phyloP scores from a whole-genome alignment of 1,140 invertebrate genomes.

The Drosophila sp. region DNA sequence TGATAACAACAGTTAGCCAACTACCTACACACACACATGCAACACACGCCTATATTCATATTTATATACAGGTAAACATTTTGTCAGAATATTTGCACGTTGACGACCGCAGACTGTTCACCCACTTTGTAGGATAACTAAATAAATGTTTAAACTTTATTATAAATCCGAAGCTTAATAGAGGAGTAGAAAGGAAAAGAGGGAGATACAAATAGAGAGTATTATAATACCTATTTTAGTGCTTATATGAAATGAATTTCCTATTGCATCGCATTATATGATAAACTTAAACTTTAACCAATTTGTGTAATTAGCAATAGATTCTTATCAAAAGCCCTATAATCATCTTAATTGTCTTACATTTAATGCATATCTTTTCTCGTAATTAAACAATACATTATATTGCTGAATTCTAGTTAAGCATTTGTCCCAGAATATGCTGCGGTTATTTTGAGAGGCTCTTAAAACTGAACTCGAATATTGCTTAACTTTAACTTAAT shows the following conservation, averaged over 20 bases:
- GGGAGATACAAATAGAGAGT: too few species aligned
- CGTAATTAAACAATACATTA: slow-evolving; percentile 5
- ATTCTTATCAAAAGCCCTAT: background rate
- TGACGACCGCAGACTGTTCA: slow-evolving; percentile 35
- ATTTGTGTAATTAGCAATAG: background rate
- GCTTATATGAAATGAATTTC: background rate
- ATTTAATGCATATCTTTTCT: background rate
- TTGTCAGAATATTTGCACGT: slow-evolving; percentile 20
- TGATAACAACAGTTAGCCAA: slow-evolving; percentile 61
- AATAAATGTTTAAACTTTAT: slow-evolving; percentile 7
- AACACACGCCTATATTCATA: slow-evolving; percentile 5
- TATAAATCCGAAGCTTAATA: background rate
- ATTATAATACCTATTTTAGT: background rate
- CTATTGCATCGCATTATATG: background rate
- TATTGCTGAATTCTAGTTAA: background rate
- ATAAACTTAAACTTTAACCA: too few species aligned
- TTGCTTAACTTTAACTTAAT: slow-evolving; percentile 22
- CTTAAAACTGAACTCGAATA: background rate
- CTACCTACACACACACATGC: background rate
- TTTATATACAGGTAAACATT: slow-evolving; percentile 23
- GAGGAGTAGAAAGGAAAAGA: background rate
- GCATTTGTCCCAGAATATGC: slow-evolving; percentile 4
- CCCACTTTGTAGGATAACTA: slow-evolving; percentile 20
- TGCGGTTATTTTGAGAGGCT: background rate
- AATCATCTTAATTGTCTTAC: background rate